Conservation (phyloP, 2,113 vertebrate genomes). For the Rhea pennata region DNA sequence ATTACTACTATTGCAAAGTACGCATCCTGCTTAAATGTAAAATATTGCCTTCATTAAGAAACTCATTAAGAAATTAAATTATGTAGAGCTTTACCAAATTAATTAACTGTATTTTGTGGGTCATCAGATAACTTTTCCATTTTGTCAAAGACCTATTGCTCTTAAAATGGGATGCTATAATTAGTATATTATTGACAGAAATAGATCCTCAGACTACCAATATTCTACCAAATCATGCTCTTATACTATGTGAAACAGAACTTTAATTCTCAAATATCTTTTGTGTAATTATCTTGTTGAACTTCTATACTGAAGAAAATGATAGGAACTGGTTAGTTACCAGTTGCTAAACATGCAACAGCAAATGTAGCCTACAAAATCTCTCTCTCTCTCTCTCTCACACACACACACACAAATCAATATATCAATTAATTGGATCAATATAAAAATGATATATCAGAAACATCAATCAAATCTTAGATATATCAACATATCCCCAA, state of each 20-base stretch:
- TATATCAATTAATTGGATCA: neutral
- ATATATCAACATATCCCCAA: neutral
- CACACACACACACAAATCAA: neutral
- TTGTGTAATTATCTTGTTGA: neutral
- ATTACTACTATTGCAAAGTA: neutral
- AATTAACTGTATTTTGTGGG: conserved; percentile 44
- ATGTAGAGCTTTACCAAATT: conserved; percentile 40
- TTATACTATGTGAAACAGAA: neutral
- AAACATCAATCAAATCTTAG: no score
- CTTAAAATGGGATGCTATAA: conserved; percentile 22
- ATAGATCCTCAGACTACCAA: neutral
- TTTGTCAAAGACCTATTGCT: conserved; percentile 40
- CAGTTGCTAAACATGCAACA: neutral
- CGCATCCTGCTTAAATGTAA: neutral
- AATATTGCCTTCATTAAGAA: conserved; percentile 29
- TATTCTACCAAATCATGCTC: neutral
- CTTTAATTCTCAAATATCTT: neutral
- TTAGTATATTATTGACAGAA: conserved; percentile 29
- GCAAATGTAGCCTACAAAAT: neutral
- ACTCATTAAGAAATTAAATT: conserved; percentile 43
- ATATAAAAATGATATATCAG: no score
- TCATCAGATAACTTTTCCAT: conserved; percentile 37
- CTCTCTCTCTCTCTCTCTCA: neutral
- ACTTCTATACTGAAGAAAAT: neutral
- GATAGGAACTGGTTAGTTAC: neutral